phyloP scores from a whole-genome alignment of 2,888 invertebrate genomes.

The Campoplex capitator region DNA sequence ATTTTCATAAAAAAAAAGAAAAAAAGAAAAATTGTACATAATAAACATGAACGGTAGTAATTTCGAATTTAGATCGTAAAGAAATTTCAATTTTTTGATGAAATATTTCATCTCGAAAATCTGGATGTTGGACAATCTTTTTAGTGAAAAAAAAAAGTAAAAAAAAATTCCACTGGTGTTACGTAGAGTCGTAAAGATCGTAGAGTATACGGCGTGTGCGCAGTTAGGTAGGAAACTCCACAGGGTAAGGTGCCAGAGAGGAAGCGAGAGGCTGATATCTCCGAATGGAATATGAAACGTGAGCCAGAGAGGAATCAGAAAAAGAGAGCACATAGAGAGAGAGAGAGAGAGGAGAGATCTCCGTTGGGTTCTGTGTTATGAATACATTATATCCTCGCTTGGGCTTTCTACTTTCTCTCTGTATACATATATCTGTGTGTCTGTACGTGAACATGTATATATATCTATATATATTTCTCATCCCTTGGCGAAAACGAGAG shows the following conservation, averaged over 20 bases:
- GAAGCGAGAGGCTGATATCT: constrained; percentile 41
- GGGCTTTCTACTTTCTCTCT: constrained; percentile 49
- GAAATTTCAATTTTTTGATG: background rate
- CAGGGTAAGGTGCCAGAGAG: constrained; percentile 40
- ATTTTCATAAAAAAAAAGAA: background rate
- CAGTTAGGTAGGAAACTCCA: constrained; percentile 16
- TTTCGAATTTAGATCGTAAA: too few relatives aligned
- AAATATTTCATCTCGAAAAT: background rate
- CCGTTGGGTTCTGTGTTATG: constrained; percentile 79
- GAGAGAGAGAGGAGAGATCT: constrained; percentile 53
- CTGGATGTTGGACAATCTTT: constrained; percentile 5
- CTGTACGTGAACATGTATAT: background rate
- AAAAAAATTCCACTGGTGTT: background rate
- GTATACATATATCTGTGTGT: constrained; percentile 1
- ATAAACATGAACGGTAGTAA: background rate
- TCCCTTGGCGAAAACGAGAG: constrained; percentile 72
- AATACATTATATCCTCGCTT: constrained; percentile 81
- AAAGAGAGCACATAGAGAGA: constrained; percentile 49
- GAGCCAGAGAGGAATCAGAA: constrained; percentile 60
- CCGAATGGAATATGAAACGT: constrained; percentile 53
- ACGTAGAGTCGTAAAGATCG: constrained; percentile 16
- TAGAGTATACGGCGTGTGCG: constrained; percentile 9
- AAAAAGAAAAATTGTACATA: background rate
- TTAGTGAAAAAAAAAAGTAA: constrained; percentile 23
- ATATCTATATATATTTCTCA: constrained; percentile 17